These are phyloP conservation scores for Montipora efflorescens DNA, from an alignment of 64 coral and sea anemone genomes.

Conservation along the genomic window DNA sequence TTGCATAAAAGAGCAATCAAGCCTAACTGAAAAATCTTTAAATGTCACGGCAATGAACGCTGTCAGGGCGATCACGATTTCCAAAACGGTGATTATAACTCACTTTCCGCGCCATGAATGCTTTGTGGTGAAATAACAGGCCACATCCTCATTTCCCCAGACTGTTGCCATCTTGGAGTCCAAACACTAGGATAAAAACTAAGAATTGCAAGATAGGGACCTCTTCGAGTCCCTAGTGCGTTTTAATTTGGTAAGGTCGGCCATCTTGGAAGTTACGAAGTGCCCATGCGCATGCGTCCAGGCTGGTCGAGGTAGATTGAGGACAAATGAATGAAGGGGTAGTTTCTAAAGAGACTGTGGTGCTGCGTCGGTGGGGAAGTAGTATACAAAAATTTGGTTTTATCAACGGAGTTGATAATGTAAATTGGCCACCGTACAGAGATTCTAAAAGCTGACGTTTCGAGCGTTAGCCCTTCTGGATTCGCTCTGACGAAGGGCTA, in stretches of 20 bases:
- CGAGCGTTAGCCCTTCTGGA: too few relatives aligned
- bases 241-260: background rate
- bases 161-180: slow-evolving; percentile 85
- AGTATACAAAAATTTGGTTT: too few relatives aligned
- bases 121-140: slow-evolving; percentile 98
- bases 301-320: too few relatives aligned
- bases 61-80: background rate
- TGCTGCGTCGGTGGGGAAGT: too few relatives aligned
- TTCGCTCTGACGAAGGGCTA: too few relatives aligned
- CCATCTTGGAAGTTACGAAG: background rate
- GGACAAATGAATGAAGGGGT: too few relatives aligned
- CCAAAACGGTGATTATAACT: slow-evolving; percentile 12
- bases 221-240: background rate
- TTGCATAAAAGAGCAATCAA: slow-evolving; percentile 15
- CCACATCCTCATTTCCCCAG: slow-evolving; percentile 93
- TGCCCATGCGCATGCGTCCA: background rate
- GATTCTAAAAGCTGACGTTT: too few relatives aligned
- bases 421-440: too few relatives aligned
- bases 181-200: background rate
- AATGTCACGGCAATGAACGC: too few relatives aligned
- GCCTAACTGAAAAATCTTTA: background rate
- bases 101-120: slow-evolving; percentile 99
- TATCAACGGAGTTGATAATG: too few relatives aligned
- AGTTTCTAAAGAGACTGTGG: too few relatives aligned
- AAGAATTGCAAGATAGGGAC: slow-evolving; percentile 1